phyloP scores from a whole-genome alignment of 2,113 vertebrate species.

The Sakesphorus luctuosus region DNA sequence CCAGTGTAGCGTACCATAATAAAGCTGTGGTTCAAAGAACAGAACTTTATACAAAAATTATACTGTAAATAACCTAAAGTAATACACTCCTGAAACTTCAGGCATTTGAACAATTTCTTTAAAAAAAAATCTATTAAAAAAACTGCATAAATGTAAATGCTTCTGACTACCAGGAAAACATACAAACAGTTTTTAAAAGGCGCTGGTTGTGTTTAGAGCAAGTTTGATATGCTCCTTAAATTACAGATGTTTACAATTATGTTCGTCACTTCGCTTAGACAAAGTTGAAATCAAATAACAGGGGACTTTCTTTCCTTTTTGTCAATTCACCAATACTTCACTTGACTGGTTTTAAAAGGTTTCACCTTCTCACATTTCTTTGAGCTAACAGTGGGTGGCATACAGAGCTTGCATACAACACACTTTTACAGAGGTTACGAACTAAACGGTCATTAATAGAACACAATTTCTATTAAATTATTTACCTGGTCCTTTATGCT shows the following conservation, averaged over 20 bases:
- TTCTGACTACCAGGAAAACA: conserved; percentile 77
- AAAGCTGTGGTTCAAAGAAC: conserved; percentile 84
- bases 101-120: conserved; percentile 76
- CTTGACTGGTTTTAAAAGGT: conserved; percentile 52
- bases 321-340: conserved; percentile 56
- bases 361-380: conserved; percentile 54
- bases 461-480: conserved; percentile 73
- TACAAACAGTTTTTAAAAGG: conserved; percentile 76
- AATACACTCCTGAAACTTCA: conserved; percentile 76
- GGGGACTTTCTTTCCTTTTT: conserved; percentile 45
- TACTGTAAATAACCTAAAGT: conserved; percentile 79
- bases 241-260: conserved; percentile 37
- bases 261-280: conserved; percentile 58
- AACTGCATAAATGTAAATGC: conserved; percentile 79
- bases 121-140: conserved; percentile 74
- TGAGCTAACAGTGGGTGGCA: conserved; percentile 77
- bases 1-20: conserved; percentile 88
- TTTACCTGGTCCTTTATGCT: conserved; percentile 78
- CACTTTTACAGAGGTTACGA: conserved; percentile 69
- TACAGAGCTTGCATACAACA: conserved; percentile 74
- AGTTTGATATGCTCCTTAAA: conserved; percentile 62
- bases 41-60: conserved; percentile 81
- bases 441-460: conserved; percentile 69
- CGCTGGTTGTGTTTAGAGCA: conserved; percentile 76
- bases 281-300: conserved; percentile 57